Evolutionary conservation across 2,797 vertebrate species (phyloP).

Genomic region (Hydrocynus forskahlii): DNA sequence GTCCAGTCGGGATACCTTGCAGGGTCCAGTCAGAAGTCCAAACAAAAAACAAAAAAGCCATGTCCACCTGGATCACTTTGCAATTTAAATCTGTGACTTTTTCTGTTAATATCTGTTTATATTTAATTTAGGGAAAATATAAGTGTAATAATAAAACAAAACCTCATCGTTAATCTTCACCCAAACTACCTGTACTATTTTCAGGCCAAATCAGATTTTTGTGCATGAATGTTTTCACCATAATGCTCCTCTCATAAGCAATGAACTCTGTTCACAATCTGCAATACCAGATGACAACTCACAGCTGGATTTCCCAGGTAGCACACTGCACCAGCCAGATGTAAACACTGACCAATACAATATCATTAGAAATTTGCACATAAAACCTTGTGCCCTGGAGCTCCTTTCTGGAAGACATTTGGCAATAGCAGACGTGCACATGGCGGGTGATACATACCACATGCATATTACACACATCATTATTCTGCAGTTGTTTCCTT

Average conservation of each 20-base stretch:
- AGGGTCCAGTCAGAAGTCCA: neutral
- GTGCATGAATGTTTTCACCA: no score
- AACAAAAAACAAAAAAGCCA: no score
- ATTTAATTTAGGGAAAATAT: neutral
- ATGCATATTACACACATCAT: slow-evolving; percentile 34
- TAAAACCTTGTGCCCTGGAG: neutral
- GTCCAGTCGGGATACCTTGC: no score
- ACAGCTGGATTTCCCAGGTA: neutral
- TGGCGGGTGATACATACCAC: slow-evolving; percentile 28
- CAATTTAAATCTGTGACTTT: neutral
- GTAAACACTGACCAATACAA: neutral
- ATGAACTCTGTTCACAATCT: neutral
- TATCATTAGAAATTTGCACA: neutral
- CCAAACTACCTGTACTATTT: neutral
- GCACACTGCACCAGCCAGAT: neutral
- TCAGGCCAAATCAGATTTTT: no score
- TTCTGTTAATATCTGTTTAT: neutral
- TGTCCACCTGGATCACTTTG: neutral
- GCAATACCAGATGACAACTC: slow-evolving; percentile 6
- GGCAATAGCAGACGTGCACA: slow-evolving; percentile 4
- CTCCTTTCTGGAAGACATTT: slow-evolving; percentile 10
- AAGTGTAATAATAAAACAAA: neutral
- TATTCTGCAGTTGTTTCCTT: slow-evolving; percentile 53
- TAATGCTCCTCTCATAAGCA: neutral
- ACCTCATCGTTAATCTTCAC: neutral